Percentiles rank a stretch among this genome's conserved stretches.
These are phyloP conservation scores for Pseudorhiza aurosa DNA, from an alignment of 30 jellyfish, hydroid and myxozoan genomes.

Conservation along the genomic window DNA sequence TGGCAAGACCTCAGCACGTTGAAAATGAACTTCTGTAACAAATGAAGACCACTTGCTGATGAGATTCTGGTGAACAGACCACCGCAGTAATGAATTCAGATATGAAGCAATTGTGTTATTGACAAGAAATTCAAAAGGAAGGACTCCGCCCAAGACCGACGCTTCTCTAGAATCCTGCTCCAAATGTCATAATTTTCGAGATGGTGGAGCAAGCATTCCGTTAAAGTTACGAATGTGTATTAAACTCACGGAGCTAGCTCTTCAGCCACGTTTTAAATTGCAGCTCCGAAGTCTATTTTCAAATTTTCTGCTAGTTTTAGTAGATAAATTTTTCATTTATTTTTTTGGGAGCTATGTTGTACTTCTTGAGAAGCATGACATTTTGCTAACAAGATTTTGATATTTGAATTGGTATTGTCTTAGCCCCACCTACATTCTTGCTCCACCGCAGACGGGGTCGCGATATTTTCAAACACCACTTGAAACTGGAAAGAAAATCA, in stretches of 20 bases:
- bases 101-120: constrained; percentile 16
- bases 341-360: no score
- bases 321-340: no score
- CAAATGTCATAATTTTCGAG: constrained; percentile 11
- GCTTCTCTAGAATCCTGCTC: constrained; percentile 7
- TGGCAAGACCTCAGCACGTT: neutral
- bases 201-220: no score
- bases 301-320: no score
- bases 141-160: constrained; percentile 52
- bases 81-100: constrained; percentile 27
- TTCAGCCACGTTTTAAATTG: no score
- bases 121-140: constrained; percentile 39
- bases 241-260: no score
- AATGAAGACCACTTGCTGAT: neutral
- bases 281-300: no score
- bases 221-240: no score
- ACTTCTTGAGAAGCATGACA: constrained; percentile 18
- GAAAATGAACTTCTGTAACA: neutral
- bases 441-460: constrained; percentile 51
- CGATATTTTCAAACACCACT: no score
- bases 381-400: neutral
- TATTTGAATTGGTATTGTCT: constrained; percentile 41
- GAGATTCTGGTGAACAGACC: constrained; percentile 17
- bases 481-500: no score
- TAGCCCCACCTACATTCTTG: constrained; percentile 45